Evolutionary conservation across 2,113 vertebrate species (phyloP), one percentile per base, ranked within the genome.

Genomic region (Hylia prasina): DNA sequence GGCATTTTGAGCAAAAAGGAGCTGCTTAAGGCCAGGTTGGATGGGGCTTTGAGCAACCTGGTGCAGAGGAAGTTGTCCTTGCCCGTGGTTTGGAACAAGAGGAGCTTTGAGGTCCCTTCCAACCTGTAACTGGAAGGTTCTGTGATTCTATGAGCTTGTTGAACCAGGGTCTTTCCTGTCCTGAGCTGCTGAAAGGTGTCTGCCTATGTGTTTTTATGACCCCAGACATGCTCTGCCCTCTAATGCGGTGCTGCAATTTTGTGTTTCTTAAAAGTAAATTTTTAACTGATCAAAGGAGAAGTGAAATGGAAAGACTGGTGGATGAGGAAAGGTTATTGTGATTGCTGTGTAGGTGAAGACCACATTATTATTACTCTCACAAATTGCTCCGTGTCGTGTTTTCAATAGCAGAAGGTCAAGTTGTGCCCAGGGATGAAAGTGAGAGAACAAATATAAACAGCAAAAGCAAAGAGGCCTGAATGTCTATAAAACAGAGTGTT

Each of bases 381-480:
- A 89, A 96, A 88, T 92, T 78, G 66, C 37, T 31, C 44, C 30
- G 70, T 69, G 81, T 57, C 9, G 4, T 86, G 90, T 89, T 97
- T 96, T 94, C 94, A 81, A 96, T 95, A 98, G 97, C 92, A 96
- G 97, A 97, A 97, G 98, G 96, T 98, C 98, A 98, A 89, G 69
- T 87, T 97, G 61, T 96, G 97, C 98, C 97, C 83, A 95, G 95
- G 98, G 98, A 98, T 97, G 98, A 95, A 96, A 97, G 61, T 54
- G 56, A 51, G 79, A 82, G 83, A 82, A 94, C 85, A 96, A 93
- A 96, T 79, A 89, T 23, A 82, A 86, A 95, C 97, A 95, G 85
- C 79, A 87, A 94, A 97, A 85, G 69, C 87, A 79, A 85, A 95
- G 77, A 68, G 82, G 54, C 63, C 60, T 1, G 10, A 54, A 56